Evolutionary conservation across 2,797 vertebrate genomes (phyloP).

Genomic region (Dipus sagitta): DNA sequence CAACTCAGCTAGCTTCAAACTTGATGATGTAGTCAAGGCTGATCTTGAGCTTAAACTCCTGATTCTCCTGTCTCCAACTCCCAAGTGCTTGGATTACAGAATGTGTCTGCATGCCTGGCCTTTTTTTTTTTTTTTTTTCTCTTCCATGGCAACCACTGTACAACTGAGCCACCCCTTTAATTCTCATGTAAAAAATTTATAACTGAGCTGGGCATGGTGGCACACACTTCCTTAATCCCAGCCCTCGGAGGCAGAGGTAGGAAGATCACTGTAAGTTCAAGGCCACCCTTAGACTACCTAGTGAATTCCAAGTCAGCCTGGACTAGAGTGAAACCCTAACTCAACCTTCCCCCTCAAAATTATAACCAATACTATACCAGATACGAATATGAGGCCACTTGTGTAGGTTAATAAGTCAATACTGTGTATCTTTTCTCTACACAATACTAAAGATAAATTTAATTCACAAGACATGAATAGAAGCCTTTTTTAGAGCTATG

Average conservation of each 20-base stretch:
- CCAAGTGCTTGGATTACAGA: background rate
- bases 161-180: background rate
- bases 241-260: too few relatives aligned
- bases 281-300: too few relatives aligned
- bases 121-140: background rate
- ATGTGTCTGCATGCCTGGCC: background rate
- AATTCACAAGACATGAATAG: conserved; percentile 56
- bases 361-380: conserved; percentile 45
- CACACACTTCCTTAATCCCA: too few relatives aligned
- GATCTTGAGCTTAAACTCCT: too few relatives aligned
- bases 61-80: background rate
- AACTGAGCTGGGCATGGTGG: background rate
- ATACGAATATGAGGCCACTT: conserved; percentile 48
- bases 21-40: too few relatives aligned
- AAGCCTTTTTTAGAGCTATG: conserved; percentile 49
- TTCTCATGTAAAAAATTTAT: conserved; percentile 53
- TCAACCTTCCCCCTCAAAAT: background rate
- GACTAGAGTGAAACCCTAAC: too few relatives aligned
- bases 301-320: too few relatives aligned
- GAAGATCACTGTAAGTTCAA: too few relatives aligned
- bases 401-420: conserved; percentile 13
- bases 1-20: background rate
- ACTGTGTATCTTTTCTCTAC: conserved; percentile 45
- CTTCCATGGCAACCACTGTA: background rate
- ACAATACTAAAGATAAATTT: conserved; percentile 39